Percentiles rank a stretch among this genome's conserved stretches.
These are phyloP conservation scores for Erpetoichthys calabaricus DNA, from an alignment of 2,797 vertebrate species.

Conservation along the genomic window DNA sequence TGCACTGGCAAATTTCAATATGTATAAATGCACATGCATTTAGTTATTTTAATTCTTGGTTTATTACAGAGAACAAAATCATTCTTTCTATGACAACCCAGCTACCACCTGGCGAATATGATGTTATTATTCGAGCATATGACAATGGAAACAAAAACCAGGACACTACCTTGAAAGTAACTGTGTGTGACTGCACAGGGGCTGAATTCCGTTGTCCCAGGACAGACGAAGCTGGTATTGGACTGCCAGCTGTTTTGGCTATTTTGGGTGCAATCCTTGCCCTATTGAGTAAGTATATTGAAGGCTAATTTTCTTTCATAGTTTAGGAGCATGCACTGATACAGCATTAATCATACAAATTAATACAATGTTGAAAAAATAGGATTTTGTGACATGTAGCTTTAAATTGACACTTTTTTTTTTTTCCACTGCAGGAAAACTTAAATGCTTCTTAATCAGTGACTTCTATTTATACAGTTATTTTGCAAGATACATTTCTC, in stretches of 20 bases:
- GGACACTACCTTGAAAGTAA: constrained; percentile 37
- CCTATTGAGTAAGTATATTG: constrained; percentile 58
- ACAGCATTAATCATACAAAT: too few species aligned
- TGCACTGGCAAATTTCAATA: too few species aligned
- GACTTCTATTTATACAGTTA: too few species aligned
- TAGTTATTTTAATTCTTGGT: neutral
- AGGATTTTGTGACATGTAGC: too few species aligned
- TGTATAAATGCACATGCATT: too few species aligned
- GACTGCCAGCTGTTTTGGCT: constrained; percentile 39
- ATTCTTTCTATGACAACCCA: constrained; percentile 22
- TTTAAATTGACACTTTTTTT: too few species aligned
- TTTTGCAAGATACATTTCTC: too few species aligned
- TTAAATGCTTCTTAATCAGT: too few species aligned
- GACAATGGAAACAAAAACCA: constrained; percentile 39
- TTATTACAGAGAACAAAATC: constrained; percentile 33
- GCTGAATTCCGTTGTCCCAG: constrained; percentile 16
- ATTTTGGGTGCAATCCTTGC: constrained; percentile 58
- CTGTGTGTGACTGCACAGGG: constrained; percentile 63
- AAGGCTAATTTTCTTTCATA: neutral
- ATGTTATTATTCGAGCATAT: constrained; percentile 46
- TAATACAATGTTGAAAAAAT: too few species aligned
- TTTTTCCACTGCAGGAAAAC: too few species aligned
- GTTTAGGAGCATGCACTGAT: too few species aligned
- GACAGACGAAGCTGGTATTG: constrained; percentile 1
- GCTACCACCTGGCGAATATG: constrained; percentile 42